Base-by-base conservation (phyloP, 2,888 invertebrate genomes). In the Eilema caniola region DNA sequence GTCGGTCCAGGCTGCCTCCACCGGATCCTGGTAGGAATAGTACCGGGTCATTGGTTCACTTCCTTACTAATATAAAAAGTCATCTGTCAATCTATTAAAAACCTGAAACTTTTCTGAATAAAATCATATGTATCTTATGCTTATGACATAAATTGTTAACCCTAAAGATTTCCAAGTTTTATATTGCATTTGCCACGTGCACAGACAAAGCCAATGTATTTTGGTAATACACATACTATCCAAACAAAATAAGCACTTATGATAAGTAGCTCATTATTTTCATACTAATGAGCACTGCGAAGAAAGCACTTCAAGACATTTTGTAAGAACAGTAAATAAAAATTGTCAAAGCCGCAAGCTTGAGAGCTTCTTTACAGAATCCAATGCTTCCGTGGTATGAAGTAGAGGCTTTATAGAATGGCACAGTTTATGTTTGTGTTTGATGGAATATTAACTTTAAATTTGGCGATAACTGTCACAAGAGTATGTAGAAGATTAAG, bases 201-300 rank as follows among this genome's bases (percentile, higher is more conserved):
- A 8, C 41, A 41, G 16, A 14, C 16, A 41, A 41, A 37, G 3
- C 5, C 33, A 12, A 37, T 37, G 12, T 37, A 37, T 37, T 37
- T 37, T 37, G 33, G 12, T 2, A 12, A 37, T 37, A 37, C 8
- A 33, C 10, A 1, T 41, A 41, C 4, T 41, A 41, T 41, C 12
- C 23, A 23, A 33, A 62, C 37, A 47, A 75, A 75, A 72, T 66
- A 63, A 23, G 56, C 31, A 56, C 60, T 71, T 65, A 56, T 59
- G 67, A 33, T 64, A 69, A 69, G 59, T 41, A 62, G n/a, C 82
- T 81, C 82, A 81, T 81, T 81, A 81, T 81, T 72, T 53, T 79
- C 74, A 28, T 73, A 72, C 74, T 81, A 82, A 82, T 81, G 80
- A 81, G 82, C 75, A 71, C 70, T 73, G 76, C 70, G 56, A 72